These are phyloP conservation scores for Ceraclea dissimilis DNA, from an alignment of 2,888 invertebrate species.

Conservation along the genomic window DNA sequence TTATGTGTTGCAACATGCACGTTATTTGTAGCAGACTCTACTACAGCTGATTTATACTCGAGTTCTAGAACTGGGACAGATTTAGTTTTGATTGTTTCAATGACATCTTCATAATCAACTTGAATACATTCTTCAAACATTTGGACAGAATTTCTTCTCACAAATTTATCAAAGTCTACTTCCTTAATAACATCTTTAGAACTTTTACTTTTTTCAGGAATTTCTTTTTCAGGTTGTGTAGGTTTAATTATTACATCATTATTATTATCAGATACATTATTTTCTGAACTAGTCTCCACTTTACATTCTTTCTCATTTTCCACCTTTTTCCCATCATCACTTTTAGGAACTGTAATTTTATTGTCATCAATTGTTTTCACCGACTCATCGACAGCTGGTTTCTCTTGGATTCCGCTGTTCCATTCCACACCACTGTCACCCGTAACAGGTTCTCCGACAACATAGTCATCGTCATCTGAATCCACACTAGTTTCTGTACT, in stretches of 20 bases:
- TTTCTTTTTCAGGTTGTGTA: not conserved
- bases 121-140: constrained; percentile 11
- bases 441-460: constrained; percentile 23
- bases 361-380: not conserved
- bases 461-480: constrained; percentile 22
- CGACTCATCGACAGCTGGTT: not conserved
- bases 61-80: constrained; percentile 10
- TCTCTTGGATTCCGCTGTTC: not conserved
- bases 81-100: constrained; percentile 9
- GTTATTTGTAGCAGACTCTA: not conserved
- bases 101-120: constrained; percentile 10
- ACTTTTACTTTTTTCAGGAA: not conserved
- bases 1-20: not conserved
- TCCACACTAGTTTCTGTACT: constrained; percentile 15
- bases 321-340: not conserved
- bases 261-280: constrained; percentile 30
- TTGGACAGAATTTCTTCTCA: constrained; percentile 37
- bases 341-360: not conserved
- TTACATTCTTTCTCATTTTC: not conserved
- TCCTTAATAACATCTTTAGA: constrained; percentile 33
- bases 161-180: constrained; percentile 46
- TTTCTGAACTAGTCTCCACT: not conserved
- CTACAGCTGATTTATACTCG: not conserved
- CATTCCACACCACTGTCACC: constrained; percentile 20
- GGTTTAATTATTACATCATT: constrained; percentile 3